Base-by-base conservation (phyloP, 2,797 vertebrate genomes). In the Sebastes wilsoni region DNA sequence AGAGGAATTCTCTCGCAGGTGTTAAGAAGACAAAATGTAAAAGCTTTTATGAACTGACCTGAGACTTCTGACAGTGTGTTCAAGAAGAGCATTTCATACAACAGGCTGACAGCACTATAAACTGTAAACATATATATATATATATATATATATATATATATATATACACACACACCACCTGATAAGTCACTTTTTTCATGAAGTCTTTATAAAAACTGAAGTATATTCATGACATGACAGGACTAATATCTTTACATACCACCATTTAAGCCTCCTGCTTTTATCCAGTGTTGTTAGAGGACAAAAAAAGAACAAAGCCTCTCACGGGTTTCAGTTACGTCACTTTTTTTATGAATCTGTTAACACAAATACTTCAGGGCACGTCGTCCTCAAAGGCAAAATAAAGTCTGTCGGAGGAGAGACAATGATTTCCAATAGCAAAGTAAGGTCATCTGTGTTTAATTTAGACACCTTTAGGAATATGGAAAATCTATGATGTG, bases 401-500 rank as follows among this genome's bases (percentile, higher is more conserved):
- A 88, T 76, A 81, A 90, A 88, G 77, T 76, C 75, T 70, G 67
- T 75, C 65, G 2, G 46, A 66, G 79, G 85, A 73, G 70, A 66
- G n/a, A 20, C 61, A 92, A 84, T 76, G 86, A 93, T 92, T 94
- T 93, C 88, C 88, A 83, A 89, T 93, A 81, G 75, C 60, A 66
- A 66, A 81, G 77, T 77, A 87, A 94, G 87, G 92, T 91, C 87
- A 86, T 79, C 79, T 78, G 72, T 90, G 91, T 91, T 93, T 92
- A 86, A 91, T 91, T 90, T 90, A 85, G 68, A 89, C 75, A 80
- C 79, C 82, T 89, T 86, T 79, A 87, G 81, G 86, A 88, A 88
- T 92, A 94, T 94, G 86, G 92, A 87, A 90, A 93, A 94, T 94
- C 92, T 81, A 89, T 93, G 72, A 75, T 42, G 65, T 72, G 80